Base-by-base conservation (phyloP, 2,888 invertebrate genomes). In the Acronicta aceris region DNA sequence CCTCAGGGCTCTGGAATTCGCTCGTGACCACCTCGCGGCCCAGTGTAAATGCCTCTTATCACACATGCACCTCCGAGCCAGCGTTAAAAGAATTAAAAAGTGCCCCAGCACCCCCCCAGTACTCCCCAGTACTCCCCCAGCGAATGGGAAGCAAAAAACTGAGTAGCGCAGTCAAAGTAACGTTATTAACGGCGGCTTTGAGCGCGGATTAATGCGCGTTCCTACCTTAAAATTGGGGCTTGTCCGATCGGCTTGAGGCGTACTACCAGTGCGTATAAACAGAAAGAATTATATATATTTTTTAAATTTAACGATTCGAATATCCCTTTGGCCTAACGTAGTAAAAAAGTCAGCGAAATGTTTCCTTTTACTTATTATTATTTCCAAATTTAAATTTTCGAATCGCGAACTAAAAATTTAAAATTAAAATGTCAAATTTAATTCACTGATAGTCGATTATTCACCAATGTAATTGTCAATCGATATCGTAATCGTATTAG, bases 71-170 rank as follows among this genome's bases (percentile, higher is more conserved):
- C 61, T 57, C 65, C 40, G 48, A 38, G 53, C 60, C 57, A 58
- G 76, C 74, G 74, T 79, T 72, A 78, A 78, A 78, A 78, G 78
- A 78, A 79, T 79, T 78, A 78, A 78, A 78, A 78, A 78, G 78
- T 72, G 51, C 60, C 58, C 59, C 53, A 65, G 60, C 57, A 59
- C 51, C 46, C 40, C 49, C 54, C 54, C 42, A 40, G 62, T 60
- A 58, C 50, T 42, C 43, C 54, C 54, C 33, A 40, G n/a, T n/a
- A 38, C 38, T 38, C 38, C 54, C 27, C 61, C 55, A 9, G 16
- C 68, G 71, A 53, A 62, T 48, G 63, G 65, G 54, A 15, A 58
- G 59, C 60, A 78, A 79, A 79, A 78, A 78, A 77, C 45, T 15
- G 43, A 52, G 38, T 25, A 41, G 13, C 43, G 33, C 21, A 43